A percentile compares a stretch with the other conserved stretches of the same genome.
phyloP scores from a whole-genome alignment of 2,888 invertebrate genomes.

The Mythimna albipuncta region DNA sequence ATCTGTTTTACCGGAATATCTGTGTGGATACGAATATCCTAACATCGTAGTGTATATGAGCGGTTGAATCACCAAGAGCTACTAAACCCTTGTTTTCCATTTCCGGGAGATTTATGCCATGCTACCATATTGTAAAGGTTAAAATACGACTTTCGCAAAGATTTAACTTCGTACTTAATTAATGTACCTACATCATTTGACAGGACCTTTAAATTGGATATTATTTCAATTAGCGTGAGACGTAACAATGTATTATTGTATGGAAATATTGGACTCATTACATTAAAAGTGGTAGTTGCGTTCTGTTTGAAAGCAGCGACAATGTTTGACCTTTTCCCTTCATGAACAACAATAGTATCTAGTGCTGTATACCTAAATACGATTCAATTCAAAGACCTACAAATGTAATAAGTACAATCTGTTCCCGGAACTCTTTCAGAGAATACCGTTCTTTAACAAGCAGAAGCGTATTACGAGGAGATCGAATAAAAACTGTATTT shows the following conservation, averaged over 20 bases:
- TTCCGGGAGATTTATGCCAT: constrained; percentile 40
- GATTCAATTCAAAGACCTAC: constrained; percentile 58
- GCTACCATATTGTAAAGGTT: constrained; percentile 35
- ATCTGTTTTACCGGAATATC: constrained; percentile 37
- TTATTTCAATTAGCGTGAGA: constrained; percentile 83
- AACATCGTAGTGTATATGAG: constrained; percentile 17
- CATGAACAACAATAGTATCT: constrained; percentile 66
- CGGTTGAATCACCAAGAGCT: constrained; percentile 25
- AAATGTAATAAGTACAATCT: constrained; percentile 41
- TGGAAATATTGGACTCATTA: constrained; percentile 86
- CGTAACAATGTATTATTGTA: constrained; percentile 87
- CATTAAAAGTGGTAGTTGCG: constrained; percentile 76
- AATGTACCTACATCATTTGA: constrained; percentile 65
- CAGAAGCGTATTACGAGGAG: constrained; percentile 12
- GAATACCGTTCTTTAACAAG: constrained; percentile 16
- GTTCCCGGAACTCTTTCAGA: constrained; percentile 52
- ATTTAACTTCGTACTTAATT: constrained; percentile 57
- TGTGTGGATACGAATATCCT: constrained; percentile 18
- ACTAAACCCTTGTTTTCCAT: constrained; percentile 41
- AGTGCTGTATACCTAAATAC: constrained; percentile 58
- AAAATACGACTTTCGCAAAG: constrained; percentile 48
- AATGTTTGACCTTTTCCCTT: constrained; percentile 80
- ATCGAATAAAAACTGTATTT: constrained; percentile 40
- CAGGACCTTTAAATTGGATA: constrained; percentile 71
- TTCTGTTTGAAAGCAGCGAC: constrained; percentile 75